phyloP scores from a whole-genome alignment of 2,797 vertebrate species.

The Phaenicophaeus curvirostris region DNA sequence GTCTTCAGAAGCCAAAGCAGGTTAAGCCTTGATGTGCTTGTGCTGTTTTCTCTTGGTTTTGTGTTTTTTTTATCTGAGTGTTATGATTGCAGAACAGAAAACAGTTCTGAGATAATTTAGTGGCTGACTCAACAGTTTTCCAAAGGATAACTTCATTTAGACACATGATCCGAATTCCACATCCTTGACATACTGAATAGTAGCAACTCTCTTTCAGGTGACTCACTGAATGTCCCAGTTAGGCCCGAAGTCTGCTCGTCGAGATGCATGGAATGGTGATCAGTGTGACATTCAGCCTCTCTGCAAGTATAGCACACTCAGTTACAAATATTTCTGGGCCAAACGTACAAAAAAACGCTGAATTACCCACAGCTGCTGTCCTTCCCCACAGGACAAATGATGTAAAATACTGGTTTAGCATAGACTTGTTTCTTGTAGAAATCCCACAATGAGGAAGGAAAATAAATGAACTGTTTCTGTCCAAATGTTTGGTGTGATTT shows the following conservation, averaged over 20 bases:
- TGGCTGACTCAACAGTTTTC: background rate
- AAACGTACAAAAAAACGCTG: background rate
- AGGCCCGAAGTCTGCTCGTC: background rate
- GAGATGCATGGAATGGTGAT: background rate
- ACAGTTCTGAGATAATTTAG: background rate
- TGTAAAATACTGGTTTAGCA: background rate
- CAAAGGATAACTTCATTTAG: background rate
- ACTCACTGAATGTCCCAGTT: fast-evolving
- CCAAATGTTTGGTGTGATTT: background rate
- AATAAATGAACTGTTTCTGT: background rate
- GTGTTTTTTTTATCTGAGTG: background rate
- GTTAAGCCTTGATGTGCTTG: background rate
- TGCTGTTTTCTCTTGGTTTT: background rate
- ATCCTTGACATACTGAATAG: fast-evolving
- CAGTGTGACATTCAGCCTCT: background rate
- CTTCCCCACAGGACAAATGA: background rate
- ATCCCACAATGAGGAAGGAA: background rate
- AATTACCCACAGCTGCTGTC: background rate
- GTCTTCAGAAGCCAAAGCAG: background rate
- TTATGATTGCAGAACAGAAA: background rate
- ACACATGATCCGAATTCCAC: background rate
- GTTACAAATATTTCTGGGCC: background rate
- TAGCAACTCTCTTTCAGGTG: background rate
- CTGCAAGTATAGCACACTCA: background rate
- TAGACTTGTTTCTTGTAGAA: background rate